Evolutionary conservation across 2,797 vertebrate genomes (phyloP).

Genomic region (Alosa sapidissima): DNA sequence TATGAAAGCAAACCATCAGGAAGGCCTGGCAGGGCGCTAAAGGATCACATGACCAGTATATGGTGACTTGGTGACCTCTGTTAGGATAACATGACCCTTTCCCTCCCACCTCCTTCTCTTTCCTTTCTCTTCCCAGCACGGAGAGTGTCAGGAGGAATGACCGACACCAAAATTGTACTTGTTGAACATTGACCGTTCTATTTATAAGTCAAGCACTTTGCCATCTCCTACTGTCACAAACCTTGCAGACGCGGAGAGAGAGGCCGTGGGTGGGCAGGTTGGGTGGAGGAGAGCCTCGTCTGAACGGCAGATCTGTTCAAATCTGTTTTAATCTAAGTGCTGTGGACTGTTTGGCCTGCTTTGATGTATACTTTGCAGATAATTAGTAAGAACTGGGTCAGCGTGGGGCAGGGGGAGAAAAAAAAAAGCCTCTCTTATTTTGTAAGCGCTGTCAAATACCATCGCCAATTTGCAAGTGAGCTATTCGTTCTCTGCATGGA

Average conservation of each 20-base stretch:
- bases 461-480: constrained; percentile 58
- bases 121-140: constrained; percentile 35
- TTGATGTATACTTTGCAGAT: constrained; percentile 76
- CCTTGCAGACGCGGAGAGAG: background rate
- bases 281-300: background rate
- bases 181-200: constrained; percentile 68
- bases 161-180: constrained; percentile 67
- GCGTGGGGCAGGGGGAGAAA: constrained; percentile 57
- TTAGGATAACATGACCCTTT: constrained; percentile 66
- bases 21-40: constrained; percentile 68
- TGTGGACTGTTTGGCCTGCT: constrained; percentile 59
- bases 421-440: constrained; percentile 59
- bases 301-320: constrained; percentile 59
- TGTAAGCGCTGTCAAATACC: constrained; percentile 66
- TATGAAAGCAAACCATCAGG: constrained; percentile 90
- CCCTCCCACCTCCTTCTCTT: constrained; percentile 47
- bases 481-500: constrained; percentile 54
- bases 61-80: constrained; percentile 75
- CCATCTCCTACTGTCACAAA: constrained; percentile 47
- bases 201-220: constrained; percentile 70
- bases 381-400: constrained; percentile 78
- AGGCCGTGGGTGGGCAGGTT: constrained; percentile 19
- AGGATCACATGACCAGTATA: constrained; percentile 72
- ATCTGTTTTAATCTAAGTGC: constrained; percentile 57
- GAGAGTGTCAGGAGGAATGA: constrained; percentile 61